Evolutionary conservation across 1,140 invertebrate genomes (phyloP), one percentile per base, ranked within the genome.

Genomic region (Delia radicum): DNA sequence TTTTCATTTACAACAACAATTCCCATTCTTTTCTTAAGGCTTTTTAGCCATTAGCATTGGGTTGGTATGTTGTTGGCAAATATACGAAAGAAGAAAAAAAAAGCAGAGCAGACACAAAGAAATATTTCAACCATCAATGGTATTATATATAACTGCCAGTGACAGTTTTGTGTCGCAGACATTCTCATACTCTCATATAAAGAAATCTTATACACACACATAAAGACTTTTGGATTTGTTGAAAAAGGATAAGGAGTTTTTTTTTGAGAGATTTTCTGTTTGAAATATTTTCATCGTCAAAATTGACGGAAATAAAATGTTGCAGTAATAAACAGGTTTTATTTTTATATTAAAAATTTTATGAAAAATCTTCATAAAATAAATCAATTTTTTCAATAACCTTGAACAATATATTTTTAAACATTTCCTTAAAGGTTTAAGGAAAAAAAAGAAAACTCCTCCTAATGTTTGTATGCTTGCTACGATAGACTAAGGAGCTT

Each of bases 71-170:
- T 69, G 29, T 33, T 33, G 29, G 27, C 55, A 27, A 18, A 18
- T 67, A 28, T 65, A 15, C n/a, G 29, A 28, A 15, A 42, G 37
- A 42, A 42, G 37, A 15, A 42, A 42, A 42, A 42, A 10, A 15
- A 15, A 10, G 37, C 37, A 13, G 37, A 42, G 37, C 75, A 74
- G 31, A 69, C 75, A 76, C 76, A 77, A 77, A 77, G 76, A 63
- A 75, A 63, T 72, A 37, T 75, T 65, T 42, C 27, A 84, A 29
- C 13, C 74, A 82, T 85, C 82, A 84, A 84, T 85, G 81, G 81
- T 77, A 80, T 79, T 83, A 80, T 78, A 28, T 69, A 61, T 37
- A 77, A 74, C 72, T 76, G 71, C 62, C 73, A 74, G 72, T 62
- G 75, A 76, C 75, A 76, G 48, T 76, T 76, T 76, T 76, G 72